Conservation (phyloP, 2,113 vertebrate genomes). For the Hucho hucho region DNA sequence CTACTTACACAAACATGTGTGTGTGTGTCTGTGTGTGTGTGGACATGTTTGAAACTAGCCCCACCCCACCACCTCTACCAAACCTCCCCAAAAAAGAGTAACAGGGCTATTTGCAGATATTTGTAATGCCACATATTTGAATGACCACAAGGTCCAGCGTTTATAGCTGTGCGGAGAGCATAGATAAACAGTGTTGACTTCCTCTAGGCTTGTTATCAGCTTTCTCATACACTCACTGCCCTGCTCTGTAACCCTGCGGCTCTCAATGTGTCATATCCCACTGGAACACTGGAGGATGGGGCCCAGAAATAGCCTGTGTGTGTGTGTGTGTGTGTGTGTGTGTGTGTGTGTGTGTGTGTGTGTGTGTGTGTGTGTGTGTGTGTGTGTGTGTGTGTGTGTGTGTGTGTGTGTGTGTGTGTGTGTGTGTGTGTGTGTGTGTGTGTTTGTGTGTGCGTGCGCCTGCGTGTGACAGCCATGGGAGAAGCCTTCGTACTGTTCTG, state of each 20-base stretch:
- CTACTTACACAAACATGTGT: constrained; percentile 55
- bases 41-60: constrained; percentile 38
- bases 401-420: not conserved
- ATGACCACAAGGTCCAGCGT: constrained; percentile 38
- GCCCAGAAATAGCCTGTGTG: constrained; percentile 62
- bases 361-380: not conserved
- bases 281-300: constrained; percentile 42
- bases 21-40: no score
- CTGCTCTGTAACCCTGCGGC: constrained; percentile 28
- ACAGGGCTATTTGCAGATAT: constrained; percentile 41
- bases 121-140: constrained; percentile 58
- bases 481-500: constrained; percentile 18
- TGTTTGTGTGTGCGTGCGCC: not conserved
- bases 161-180: constrained; percentile 51
- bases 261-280: constrained; percentile 59
- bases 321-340: not conserved
- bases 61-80: constrained; percentile 18
- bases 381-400: not conserved
- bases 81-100: constrained; percentile 32
- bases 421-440: not conserved
- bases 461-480: not conserved
- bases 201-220: constrained; percentile 70
- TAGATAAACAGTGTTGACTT: constrained; percentile 73
- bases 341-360: constrained; percentile 28
- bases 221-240: constrained; percentile 59